phyloP scores from a whole-genome alignment of 2,888 invertebrate genomes.

The Bembecia ichneumoniformis region DNA sequence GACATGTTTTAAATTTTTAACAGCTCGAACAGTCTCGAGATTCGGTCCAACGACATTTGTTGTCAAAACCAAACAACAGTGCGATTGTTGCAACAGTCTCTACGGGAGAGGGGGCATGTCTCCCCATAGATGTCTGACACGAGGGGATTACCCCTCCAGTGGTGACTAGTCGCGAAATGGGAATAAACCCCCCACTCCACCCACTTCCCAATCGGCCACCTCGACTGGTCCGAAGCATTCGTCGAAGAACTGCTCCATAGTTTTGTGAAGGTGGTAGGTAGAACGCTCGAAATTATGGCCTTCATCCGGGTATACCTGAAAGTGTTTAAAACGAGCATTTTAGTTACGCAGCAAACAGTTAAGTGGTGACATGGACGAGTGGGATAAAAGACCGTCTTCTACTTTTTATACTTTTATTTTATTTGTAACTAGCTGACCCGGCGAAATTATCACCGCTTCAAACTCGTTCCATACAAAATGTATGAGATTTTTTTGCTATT shows the following conservation, averaged over 20 bases:
- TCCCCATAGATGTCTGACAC: background rate
- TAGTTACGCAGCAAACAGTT: too few relatives aligned
- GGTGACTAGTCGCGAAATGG: conserved; percentile 56
- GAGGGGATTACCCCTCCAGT: conserved; percentile 3
- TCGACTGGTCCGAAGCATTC: conserved; percentile 84
- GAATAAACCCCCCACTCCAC: conserved; percentile 68
- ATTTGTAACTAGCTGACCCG: too few relatives aligned
- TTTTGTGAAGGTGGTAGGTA: conserved; percentile 83
- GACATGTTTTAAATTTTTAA: too few relatives aligned
- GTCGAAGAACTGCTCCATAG: conserved; percentile 89
- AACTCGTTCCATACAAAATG: too few relatives aligned
- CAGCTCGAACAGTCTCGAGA: too few relatives aligned
- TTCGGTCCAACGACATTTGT: too few relatives aligned
- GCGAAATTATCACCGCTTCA: too few relatives aligned
- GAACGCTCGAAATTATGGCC: conserved; percentile 82
- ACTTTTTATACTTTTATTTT: background rate
- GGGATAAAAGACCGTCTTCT: too few relatives aligned
- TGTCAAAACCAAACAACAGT: too few relatives aligned
- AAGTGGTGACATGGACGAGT: too few relatives aligned
- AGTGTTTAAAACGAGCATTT: background rate
- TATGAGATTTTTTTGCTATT: too few relatives aligned
- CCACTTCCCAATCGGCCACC: conserved; percentile 79
- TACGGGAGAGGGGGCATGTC: background rate
- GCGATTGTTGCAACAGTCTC: too few relatives aligned
- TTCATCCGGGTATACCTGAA: conserved; percentile 89